Conservation (phyloP, 2,888 invertebrate species). For the Lumbricus terrestris region DNA sequence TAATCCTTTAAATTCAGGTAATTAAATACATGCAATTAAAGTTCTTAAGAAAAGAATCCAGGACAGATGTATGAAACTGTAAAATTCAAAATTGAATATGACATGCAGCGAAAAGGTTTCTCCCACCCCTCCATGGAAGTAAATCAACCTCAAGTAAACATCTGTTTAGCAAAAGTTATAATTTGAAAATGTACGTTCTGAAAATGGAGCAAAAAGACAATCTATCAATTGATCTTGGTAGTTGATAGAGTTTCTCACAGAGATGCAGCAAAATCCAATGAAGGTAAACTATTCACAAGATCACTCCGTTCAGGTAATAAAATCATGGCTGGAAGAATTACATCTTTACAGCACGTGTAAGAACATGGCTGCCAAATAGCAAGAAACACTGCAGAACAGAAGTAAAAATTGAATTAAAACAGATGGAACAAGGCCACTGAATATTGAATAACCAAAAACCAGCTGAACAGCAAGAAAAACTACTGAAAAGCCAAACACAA, state of each 20-base stretch:
- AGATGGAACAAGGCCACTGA: background rate
- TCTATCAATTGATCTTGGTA: background rate
- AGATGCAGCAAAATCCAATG: background rate
- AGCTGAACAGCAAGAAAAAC: background rate
- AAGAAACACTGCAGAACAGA: background rate
- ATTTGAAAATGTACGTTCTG: background rate
- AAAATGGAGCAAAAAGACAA: background rate
- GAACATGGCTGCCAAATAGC: conserved; percentile 3
- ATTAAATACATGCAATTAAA: background rate
- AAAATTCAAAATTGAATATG: background rate
- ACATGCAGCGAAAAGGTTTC: background rate
- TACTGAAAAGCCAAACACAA: background rate
- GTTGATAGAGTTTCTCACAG: background rate
- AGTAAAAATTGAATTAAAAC: too few relatives aligned
- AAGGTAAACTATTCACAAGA: background rate
- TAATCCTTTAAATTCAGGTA: background rate
- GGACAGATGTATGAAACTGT: background rate
- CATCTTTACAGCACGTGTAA: background rate
- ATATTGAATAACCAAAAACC: background rate
- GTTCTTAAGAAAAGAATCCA: background rate
- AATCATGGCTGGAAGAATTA: background rate
- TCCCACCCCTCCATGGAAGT: background rate
- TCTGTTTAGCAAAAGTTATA: background rate
- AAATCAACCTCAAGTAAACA: background rate
- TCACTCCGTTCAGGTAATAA: background rate